Base-by-base conservation (phyloP, 2,113 vertebrate genomes). In the Pterocles orientalis region DNA sequence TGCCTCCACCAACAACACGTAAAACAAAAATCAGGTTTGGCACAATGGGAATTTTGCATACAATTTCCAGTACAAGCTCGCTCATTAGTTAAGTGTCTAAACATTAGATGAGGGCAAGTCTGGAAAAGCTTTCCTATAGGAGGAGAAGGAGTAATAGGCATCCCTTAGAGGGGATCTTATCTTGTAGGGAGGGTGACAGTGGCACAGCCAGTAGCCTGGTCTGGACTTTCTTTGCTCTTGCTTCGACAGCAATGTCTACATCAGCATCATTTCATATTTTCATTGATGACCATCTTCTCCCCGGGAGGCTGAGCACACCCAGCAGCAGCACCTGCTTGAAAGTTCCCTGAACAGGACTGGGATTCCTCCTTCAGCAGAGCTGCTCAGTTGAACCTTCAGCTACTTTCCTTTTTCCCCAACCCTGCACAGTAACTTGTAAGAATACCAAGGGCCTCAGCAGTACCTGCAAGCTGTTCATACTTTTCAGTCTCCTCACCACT, bases 1-100 rank as follows among this genome's bases (percentile, higher is more conserved):
- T 18, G 4, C 33, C 51, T 70, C 60, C 80, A 83, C 5, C 62
- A 73, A 36, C 28, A 72, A 20, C 0, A 1, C 6, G 8, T 0
- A 23, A 84, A 43, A 77, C 31, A 75, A 88, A 90, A 77, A 21
- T 8, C 7, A 48, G 28, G 10, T 66, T 3, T 4, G 33, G 23
- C n/a, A 78, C 36, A 84, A 56, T 51, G 50, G 25, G 25, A 70
- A 47, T 48, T 82, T 62, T 56, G 41, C 12, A 18, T 54, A n/a
- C 50, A 4, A 53, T 73, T 88, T 69, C 75, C 62, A 80, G 34
- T 47, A 72, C 41, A 86, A 90, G 54, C 7, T 25, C 14, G 13
- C 10, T 25, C 14, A 9, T 58, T 28, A 65, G 33, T 47, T 58
- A 75, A 73, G 18, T 29, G 25, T 29, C 36, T 45, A 41, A 34